Base-by-base conservation (phyloP, 2,888 invertebrate genomes). In the Diaphora mendica region DNA sequence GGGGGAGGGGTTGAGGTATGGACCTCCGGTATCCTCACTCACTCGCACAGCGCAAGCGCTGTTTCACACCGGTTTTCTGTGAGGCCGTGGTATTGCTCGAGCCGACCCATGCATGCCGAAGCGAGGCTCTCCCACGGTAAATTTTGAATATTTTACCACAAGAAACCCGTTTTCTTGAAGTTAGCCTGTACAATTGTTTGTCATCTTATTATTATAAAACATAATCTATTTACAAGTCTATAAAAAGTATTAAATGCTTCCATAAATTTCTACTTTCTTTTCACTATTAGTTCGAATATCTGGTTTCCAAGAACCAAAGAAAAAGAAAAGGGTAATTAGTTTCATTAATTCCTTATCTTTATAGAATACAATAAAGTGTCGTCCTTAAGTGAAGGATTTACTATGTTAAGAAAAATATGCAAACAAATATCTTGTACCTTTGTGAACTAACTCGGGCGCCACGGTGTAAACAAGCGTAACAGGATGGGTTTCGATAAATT, bases 381-480 rank as follows among this genome's bases (percentile, higher is more conserved):
- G 13, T 65, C 30, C 48, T 26, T 9, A 62, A 70, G 62, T 70
- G 62, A 64, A n/a, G 64, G 20, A 66, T 39, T 39, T 39, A 20
- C 39, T 71, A 42, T 64, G 68, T 68, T 13, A 35, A 69, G 39
- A 30, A 67, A 69, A 68, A 20, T 65, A 68, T 73, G 64, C 73
- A 67, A 73, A 73, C 73, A 71, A 59, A 72, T 76, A 67, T 76
- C 67, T 51, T 26, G 65, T 64, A 33, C 39, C n/a, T 59, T 64
- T 70, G 66, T 64, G 35, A 51, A 51, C 62, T 62, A 64, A 44
- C 15, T 11, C 17, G 23, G 30, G 23, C 33, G 35, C 55, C 59
- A 64, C 30, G 76, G 65, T 69, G 75, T 79, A 82, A 79, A 81
- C 76, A 77, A 71, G 75, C 76, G 66, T 78, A 77, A 76, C 77